Evolutionary conservation across 2,888 invertebrate genomes (phyloP), one percentile per base, ranked within the genome.

Genomic region (Pardosa pseudoannulata): DNA sequence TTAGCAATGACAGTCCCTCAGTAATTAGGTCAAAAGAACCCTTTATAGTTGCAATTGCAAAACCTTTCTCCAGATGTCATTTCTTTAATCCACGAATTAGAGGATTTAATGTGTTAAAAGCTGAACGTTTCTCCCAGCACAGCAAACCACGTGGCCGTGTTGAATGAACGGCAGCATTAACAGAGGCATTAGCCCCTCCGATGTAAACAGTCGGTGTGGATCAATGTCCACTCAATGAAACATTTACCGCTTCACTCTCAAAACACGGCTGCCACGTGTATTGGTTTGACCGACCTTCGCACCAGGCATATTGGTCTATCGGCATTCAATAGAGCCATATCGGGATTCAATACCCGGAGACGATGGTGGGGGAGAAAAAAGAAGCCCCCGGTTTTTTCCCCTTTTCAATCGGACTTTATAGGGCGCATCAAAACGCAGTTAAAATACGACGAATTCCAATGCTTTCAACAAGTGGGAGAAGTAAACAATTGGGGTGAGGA

Each of bases 241-340:
- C 75, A 75, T 65, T 75, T 64, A 75, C 78, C 76, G 41, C 78
- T 32, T 85, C 72, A 68, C 29, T 78, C 73, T 65, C 67, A 67
- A 73, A 85, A 78, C 67, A 78, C 62, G 68, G 50, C 41, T 39
- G 28, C 72, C 16, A 70, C 23, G 62, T 27, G 74, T 56, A 74
- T 75, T 39, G 81, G 81, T 81, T 81, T 81, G 81, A 73, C 70
- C 82, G 70, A 76, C 75, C 75, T 82, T 76, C 56, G 56, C 56
- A 56, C 56, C 46, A 46, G 11, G 9, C 46, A 56, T 56, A 56
- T 56, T 56, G 56, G 56, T 56, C 68, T 85, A 85, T 85, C 83
- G 83, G 78, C 73, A 85, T 85, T 85, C 83, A 85, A 85, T 85
- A 85, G 72, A 62, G 23, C 28, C 67, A 46, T 78, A 85, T 85